phyloP scores from a whole-genome alignment of 2,888 invertebrate genomes.

The Philhelius pedissequus region DNA sequence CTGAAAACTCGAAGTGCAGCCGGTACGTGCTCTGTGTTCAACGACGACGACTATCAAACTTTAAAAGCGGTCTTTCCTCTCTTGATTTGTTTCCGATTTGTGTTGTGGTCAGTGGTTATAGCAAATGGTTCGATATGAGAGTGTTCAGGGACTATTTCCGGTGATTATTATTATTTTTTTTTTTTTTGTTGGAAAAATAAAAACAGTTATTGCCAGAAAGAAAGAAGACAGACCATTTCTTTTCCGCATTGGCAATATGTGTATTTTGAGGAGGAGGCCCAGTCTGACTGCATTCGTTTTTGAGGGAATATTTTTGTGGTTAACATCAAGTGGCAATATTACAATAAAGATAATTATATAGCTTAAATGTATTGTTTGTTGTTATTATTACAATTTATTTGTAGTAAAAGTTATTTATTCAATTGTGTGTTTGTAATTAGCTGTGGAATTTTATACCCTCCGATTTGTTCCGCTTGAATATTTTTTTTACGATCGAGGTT shows the following conservation, averaged over 20 bases:
- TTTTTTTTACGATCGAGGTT: background rate
- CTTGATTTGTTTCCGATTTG: slow-evolving; percentile 40
- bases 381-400: background rate
- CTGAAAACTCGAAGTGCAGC: background rate
- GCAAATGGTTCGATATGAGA: slow-evolving; percentile 7
- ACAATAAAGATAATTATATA: slow-evolving; percentile 10
- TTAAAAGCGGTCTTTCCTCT: slow-evolving; percentile 16
- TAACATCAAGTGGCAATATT: slow-evolving; percentile 1
- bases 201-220: background rate
- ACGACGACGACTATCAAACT: slow-evolving; percentile 10
- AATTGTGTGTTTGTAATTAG: background rate
- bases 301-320: background rate
- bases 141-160: slow-evolving; percentile 29
- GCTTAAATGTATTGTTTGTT: slow-evolving; percentile 5
- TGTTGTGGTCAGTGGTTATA: slow-evolving; percentile 39
- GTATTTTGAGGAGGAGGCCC: background rate
- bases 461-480: slow-evolving; percentile 18
- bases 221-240: background rate
- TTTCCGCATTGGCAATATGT: background rate
- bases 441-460: background rate
- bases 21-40: slow-evolving; percentile 39
- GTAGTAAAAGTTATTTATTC: background rate
- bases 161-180: slow-evolving; percentile 9
- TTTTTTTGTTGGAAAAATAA: background rate
- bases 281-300: background rate